Percentiles rank a stretch among this genome's conserved stretches.
These are phyloP conservation scores for Rhingia rostrata DNA, from an alignment of 2,888 invertebrate species.

Conservation along the genomic window DNA sequence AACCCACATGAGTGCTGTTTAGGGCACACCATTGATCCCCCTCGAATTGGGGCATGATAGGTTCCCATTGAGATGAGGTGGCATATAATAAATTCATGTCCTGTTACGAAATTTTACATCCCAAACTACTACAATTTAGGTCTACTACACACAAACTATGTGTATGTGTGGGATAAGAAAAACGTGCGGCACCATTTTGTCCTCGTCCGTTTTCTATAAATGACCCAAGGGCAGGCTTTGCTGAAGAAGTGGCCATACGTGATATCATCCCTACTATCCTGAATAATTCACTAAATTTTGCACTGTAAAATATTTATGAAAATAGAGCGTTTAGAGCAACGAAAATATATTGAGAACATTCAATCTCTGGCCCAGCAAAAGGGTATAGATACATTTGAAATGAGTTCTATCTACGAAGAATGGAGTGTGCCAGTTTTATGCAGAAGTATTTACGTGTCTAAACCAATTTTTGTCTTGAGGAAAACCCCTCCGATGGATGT, in stretches of 20 bases:
- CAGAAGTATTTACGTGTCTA: constrained; percentile 29
- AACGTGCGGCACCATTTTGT: constrained; percentile 44
- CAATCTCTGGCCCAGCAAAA: constrained; percentile 37
- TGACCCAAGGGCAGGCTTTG: constrained; percentile 50
- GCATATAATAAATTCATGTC: constrained; percentile 66
- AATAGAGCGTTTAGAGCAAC: constrained; percentile 40
- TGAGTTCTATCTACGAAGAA: constrained; percentile 3
- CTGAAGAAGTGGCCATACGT: constrained; percentile 59
- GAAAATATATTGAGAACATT: constrained; percentile 53
- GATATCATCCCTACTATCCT: constrained; percentile 55
- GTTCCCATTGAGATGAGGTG: constrained; percentile 54
- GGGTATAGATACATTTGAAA: constrained; percentile 27
- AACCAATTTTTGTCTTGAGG: constrained; percentile 33
- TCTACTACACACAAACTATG: neutral
- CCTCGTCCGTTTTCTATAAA: constrained; percentile 18
- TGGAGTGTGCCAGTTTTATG: neutral
- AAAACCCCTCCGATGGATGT: neutral
- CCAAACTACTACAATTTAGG: constrained; percentile 29
- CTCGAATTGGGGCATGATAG: constrained; percentile 44
- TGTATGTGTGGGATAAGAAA: neutral
- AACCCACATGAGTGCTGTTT: constrained; percentile 63
- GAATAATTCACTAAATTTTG: constrained; percentile 60
- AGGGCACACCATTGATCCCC: constrained; percentile 40
- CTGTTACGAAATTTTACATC: constrained; percentile 50
- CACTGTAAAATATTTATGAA: constrained; percentile 61